Evolutionary conservation across 2,113 vertebrate species (phyloP).

Genomic region (Sinocyclocheilus anshuiensis): DNA sequence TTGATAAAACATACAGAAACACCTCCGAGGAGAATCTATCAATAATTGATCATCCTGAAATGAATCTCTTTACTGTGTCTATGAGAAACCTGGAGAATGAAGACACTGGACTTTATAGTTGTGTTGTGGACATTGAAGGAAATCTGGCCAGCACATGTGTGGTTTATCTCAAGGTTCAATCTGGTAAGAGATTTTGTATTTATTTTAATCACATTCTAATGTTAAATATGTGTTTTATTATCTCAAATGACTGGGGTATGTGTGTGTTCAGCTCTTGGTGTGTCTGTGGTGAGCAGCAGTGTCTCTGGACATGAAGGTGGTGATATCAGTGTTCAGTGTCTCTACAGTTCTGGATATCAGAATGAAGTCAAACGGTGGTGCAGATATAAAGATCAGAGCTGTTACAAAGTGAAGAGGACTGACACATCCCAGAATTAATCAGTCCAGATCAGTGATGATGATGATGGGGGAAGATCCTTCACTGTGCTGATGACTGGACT

Average conservation of each 20-base stretch:
- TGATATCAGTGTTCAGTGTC: slow-evolving; percentile 46
- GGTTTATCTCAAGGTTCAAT: neutral
- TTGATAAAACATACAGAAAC: too few relatives aligned
- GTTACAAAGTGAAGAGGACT: neutral
- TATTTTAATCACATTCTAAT: too few relatives aligned
- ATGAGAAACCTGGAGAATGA: too few relatives aligned
- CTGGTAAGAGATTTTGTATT: neutral
- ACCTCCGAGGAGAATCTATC: too few relatives aligned
- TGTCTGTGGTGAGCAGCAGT: slow-evolving; percentile 34
- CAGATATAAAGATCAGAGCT: slow-evolving; percentile 33
- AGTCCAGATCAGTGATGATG: slow-evolving; percentile 62
- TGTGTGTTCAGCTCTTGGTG: neutral
- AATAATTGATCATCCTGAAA: too few relatives aligned
- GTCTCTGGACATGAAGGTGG: slow-evolving; percentile 41
- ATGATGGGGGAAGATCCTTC: slow-evolving; percentile 43
- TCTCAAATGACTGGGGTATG: too few relatives aligned
- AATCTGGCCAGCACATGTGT: too few relatives aligned
- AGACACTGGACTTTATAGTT: too few relatives aligned
- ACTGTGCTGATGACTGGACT: slow-evolving; percentile 58
- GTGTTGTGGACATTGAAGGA: too few relatives aligned
- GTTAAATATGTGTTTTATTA: too few relatives aligned
- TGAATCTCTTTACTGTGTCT: too few relatives aligned
- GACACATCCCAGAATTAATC: slow-evolving; percentile 8
- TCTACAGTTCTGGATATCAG: slow-evolving; percentile 41
- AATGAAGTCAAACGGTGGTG: slow-evolving; percentile 41